Evolutionary conservation across 2,888 invertebrate species (phyloP).

Genomic region (Dyspetes luteomarginatus): DNA sequence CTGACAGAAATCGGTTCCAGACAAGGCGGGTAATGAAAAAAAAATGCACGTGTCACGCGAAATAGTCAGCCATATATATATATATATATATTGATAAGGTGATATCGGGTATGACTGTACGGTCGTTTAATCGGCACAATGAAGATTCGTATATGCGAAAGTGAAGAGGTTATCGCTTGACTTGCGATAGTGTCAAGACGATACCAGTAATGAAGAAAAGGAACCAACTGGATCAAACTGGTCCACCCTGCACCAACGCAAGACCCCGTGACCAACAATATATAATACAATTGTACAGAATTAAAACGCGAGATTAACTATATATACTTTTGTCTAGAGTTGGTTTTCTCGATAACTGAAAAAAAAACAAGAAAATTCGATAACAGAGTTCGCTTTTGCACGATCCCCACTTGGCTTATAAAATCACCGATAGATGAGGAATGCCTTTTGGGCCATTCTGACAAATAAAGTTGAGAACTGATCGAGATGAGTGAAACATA

Average conservation of each 20-base stretch:
- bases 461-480: slow-evolving; percentile 1
- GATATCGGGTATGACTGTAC: slow-evolving; percentile 8
- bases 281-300: neutral
- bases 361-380: slow-evolving; percentile 32
- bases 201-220: slow-evolving; percentile 54
- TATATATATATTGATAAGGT: neutral
- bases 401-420: neutral
- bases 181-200: slow-evolving; percentile 40
- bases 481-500: slow-evolving; percentile 11
- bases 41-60: neutral
- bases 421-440: neutral
- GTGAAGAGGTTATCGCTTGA: slow-evolving; percentile 45
- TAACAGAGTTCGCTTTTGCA: slow-evolving; percentile 39
- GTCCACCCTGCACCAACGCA: slow-evolving; percentile 52
- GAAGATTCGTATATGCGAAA: slow-evolving; percentile 44
- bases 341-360: slow-evolving; percentile 28
- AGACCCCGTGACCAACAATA: slow-evolving; percentile 50
- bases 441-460: neutral
- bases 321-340: slow-evolving; percentile 21
- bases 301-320: neutral
- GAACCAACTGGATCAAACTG: slow-evolving; percentile 57
- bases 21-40: neutral
- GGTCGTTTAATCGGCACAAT: slow-evolving; percentile 41
- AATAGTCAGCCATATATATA: neutral
- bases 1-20: neutral